Evolutionary conservation across 2,797 vertebrate species (phyloP), one percentile per base, ranked within the genome.

Genomic region (Pangasius macronema): DNA sequence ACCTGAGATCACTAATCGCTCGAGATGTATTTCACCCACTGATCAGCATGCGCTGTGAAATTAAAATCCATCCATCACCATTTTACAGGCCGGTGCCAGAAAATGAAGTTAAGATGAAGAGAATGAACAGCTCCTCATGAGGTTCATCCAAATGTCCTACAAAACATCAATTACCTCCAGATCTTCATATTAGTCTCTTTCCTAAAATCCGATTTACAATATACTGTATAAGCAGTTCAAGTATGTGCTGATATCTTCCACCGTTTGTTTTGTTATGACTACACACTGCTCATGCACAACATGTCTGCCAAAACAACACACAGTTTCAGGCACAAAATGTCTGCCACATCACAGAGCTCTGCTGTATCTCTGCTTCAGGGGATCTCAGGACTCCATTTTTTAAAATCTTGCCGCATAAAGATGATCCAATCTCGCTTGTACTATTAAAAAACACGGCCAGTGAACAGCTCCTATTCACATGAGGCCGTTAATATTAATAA

Each of bases 401-500:
- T 65, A 4, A 82, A 88, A 90, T 80, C 84, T 70, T 89, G 85
- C 87, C 84, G 82, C 87, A 82, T 57, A 57, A 88, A 86, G 70
- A 92, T 92, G 89, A 93, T 94, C 92, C 92, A 90, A 86, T 92
- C 89, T 89, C 57, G 79, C 75, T 20, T 87, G 87, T 94, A 93
- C 95, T 93, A 96, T 95, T 95, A 95, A 94, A 94, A 92, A 94
- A 94, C 88, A 92, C 88, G 92, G 91, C 92, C 93, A 93, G 80
- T 5, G 80, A 82, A 82, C 92, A 93, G 93, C 93, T 94, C 93
- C 91, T 93, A 96, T 96, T 95, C 95, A 95, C 95, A 94, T 86
- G 85, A 93, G 94, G 94, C 95, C 91, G 95, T 96, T 96, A 95
- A 95, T 96, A 96, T 96, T 96, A 96, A 95, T 96, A 95, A 96